Evolutionary conservation across 2,888 invertebrate genomes (phyloP).

Genomic region (Limnephilus auricula): DNA sequence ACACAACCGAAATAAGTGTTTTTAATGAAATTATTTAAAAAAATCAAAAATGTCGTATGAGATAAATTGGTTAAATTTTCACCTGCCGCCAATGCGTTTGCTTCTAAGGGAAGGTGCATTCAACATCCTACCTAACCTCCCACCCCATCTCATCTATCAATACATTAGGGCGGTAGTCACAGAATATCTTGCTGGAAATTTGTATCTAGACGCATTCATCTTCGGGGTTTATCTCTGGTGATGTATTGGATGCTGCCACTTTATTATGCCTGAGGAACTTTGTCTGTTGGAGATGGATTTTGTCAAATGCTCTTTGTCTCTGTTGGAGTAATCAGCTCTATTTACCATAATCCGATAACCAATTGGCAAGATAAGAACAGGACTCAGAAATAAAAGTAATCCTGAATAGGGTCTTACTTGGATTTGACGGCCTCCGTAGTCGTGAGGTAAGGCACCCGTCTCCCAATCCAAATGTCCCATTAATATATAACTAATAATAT

Average conservation of each 20-base stretch:
- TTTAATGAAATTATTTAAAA: neutral
- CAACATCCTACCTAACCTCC: neutral
- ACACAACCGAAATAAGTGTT: too few species aligned
- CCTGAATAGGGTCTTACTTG: too few species aligned
- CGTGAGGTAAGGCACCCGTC: too few species aligned
- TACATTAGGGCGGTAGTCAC: conserved; percentile 5
- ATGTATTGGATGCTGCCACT: conserved; percentile 4
- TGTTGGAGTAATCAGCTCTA: neutral
- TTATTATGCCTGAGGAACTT: neutral
- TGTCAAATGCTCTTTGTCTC: neutral
- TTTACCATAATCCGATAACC: neutral
- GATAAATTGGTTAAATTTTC: neutral
- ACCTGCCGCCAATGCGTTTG: neutral
- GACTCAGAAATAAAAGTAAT: neutral
- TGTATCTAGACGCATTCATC: conserved; percentile 9
- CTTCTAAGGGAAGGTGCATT: neutral
- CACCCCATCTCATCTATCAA: conserved; percentile 20
- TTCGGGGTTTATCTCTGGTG: conserved; percentile 14
- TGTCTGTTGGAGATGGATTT: neutral
- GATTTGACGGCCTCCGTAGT: too few species aligned
- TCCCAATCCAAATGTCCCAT: too few species aligned
- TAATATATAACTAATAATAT: too few species aligned
- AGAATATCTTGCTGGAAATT: conserved; percentile 18
- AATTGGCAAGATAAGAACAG: neutral
- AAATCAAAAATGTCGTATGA: too few species aligned